These are phyloP conservation scores for Bhutanitis thaidina DNA, from an alignment of 2,888 invertebrate species.

Conservation along the genomic window DNA sequence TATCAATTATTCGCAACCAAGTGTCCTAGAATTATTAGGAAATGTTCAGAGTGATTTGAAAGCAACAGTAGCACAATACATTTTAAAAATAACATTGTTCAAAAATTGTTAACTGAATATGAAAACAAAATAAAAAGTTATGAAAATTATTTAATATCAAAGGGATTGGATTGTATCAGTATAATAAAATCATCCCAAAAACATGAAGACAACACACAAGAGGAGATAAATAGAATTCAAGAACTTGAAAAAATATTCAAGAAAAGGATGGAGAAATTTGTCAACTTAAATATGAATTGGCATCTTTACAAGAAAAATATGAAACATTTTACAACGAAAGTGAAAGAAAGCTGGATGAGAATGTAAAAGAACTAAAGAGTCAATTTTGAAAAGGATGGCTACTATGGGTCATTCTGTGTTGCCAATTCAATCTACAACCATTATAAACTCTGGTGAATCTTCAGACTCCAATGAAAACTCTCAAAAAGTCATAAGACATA, in stretches of 20 bases:
- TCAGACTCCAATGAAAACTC: slow-evolving; percentile 51
- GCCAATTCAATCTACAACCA: slow-evolving; percentile 37
- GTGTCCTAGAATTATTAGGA: no score
- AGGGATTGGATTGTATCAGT: slow-evolving; percentile 30
- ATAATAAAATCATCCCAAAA: slow-evolving; percentile 19
- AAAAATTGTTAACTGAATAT: slow-evolving; percentile 61
- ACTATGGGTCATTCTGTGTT: slow-evolving; percentile 67
- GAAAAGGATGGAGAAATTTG: slow-evolving; percentile 39
- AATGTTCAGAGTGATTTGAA: slow-evolving; percentile 37
- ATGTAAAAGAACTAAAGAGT: slow-evolving; percentile 53
- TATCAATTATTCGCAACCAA: no score
- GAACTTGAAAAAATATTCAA: slow-evolving; percentile 33
- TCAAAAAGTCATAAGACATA: slow-evolving; percentile 46
- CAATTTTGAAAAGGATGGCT: slow-evolving; percentile 65
- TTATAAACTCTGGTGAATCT: slow-evolving; percentile 53
- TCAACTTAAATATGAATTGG: slow-evolving; percentile 38
- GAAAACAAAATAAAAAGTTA: slow-evolving; percentile 63
- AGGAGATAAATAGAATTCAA: slow-evolving; percentile 23
- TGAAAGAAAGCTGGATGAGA: slow-evolving; percentile 20
- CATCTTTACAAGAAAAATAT: slow-evolving; percentile 29
- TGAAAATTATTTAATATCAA: slow-evolving; percentile 49
- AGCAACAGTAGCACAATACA: slow-evolving; percentile 26
- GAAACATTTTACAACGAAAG: slow-evolving; percentile 27
- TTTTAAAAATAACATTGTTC: slow-evolving; percentile 48
- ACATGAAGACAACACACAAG: slow-evolving; percentile 12